Percentiles rank a stretch among this genome's conserved stretches.
phyloP scores from a whole-genome alignment of 2,797 vertebrate species.

The Pteropus rufus region DNA sequence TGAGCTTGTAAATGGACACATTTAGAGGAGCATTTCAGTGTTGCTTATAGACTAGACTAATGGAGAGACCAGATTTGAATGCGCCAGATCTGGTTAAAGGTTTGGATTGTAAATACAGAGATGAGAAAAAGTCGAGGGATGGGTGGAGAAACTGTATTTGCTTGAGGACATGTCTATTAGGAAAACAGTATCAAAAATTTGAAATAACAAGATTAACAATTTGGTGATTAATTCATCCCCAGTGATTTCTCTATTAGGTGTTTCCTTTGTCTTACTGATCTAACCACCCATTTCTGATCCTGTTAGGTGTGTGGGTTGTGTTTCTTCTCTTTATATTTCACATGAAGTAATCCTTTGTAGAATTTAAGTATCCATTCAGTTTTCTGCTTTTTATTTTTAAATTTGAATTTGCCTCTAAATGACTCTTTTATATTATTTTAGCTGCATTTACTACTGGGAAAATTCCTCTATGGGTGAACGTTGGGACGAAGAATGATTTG shows the following conservation, averaged over 20 bases:
- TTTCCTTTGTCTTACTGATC: constrained; percentile 41
- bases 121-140: constrained; percentile 3
- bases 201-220: neutral
- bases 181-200: neutral
- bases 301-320: neutral
- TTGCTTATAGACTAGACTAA: constrained; percentile 6
- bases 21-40: neutral
- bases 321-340: constrained; percentile 44
- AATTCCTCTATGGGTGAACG: neutral
- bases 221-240: neutral
- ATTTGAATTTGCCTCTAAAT: neutral
- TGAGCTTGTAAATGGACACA: neutral
- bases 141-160: neutral
- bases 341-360: constrained; percentile 3
- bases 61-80: neutral
- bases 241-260: neutral
- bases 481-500: constrained; percentile 9
- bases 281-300: neutral
- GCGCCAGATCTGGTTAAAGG: neutral
- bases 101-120: constrained; percentile 1
- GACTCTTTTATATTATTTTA: constrained; percentile 25
- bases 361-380: constrained; percentile 18
- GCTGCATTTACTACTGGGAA: neutral
- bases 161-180: constrained; percentile 6
- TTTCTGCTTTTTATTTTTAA: constrained; percentile 45